Percentiles rank a stretch among this genome's conserved stretches.
Conservation (phyloP, 2,113 vertebrate genomes). For the Microcebus griseorufus region DNA sequence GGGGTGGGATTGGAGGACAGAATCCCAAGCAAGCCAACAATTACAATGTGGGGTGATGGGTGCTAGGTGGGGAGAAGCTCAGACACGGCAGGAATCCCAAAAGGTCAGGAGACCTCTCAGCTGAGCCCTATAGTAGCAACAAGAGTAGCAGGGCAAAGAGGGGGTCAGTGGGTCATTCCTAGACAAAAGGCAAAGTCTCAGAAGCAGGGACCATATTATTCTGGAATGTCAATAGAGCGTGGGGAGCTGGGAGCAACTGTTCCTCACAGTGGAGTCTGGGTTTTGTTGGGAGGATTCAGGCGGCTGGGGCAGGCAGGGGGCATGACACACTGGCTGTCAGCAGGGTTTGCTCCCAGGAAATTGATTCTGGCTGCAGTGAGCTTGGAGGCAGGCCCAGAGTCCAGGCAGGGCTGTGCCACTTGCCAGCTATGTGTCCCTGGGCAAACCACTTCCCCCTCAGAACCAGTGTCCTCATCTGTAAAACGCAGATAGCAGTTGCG, state of each 20-base stretch:
- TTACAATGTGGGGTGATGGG: not conserved
- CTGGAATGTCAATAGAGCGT: not conserved
- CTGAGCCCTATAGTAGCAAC: not conserved
- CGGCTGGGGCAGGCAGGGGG: not conserved
- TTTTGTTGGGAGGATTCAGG: not conserved
- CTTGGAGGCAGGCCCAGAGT: conserved; percentile 53
- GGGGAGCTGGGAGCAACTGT: not conserved
- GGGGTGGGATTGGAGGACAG: not conserved
- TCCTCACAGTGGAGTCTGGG: not conserved
- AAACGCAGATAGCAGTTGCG: not conserved
- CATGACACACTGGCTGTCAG: not conserved
- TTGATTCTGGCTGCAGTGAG: conserved; percentile 48
- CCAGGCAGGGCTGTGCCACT: conserved; percentile 20
- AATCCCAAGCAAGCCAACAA: not conserved
- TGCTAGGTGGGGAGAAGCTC: not conserved
- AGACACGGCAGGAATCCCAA: not conserved
- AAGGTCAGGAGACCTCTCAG: not conserved
- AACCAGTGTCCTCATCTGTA: not conserved
- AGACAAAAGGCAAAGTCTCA: not conserved
- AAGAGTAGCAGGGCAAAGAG: not conserved
- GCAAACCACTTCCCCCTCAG: not conserved
- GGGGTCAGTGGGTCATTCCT: not conserved
- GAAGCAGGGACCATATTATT: not conserved
- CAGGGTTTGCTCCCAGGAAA: conserved; percentile 60
- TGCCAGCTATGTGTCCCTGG: conserved; percentile 9